Evolutionary conservation across 2,888 invertebrate species (phyloP).

Genomic region (Spodoptera littoralis): DNA sequence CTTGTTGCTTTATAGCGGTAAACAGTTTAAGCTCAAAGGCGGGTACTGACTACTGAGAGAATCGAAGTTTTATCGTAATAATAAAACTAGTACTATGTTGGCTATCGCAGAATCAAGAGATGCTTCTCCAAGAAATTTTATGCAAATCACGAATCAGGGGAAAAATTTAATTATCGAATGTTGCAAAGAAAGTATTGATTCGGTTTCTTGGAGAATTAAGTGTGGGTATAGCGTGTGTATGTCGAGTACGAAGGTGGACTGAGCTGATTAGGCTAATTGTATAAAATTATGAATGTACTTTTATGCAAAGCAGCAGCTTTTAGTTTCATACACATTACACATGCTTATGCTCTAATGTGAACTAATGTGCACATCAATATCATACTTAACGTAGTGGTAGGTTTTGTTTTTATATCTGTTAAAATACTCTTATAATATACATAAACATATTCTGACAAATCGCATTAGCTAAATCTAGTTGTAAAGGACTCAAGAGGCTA

Average conservation of each 20-base stretch:
- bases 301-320: slow-evolving; percentile 11
- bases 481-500: no score
- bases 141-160: slow-evolving; percentile 9
- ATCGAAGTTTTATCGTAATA: slow-evolving; percentile 44
- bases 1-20: slow-evolving; percentile 38
- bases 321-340: background rate
- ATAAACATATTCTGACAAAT: no score
- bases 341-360: no score
- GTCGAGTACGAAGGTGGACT: slow-evolving; percentile 9
- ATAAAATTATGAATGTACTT: slow-evolving; percentile 15
- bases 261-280: slow-evolving; percentile 15
- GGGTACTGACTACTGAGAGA: slow-evolving; percentile 9
- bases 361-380: no score
- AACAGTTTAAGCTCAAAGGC: slow-evolving; percentile 41
- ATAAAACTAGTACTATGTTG: slow-evolving; percentile 38
- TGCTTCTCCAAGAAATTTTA: slow-evolving; percentile 13
- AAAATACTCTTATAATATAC: no score
- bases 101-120: slow-evolving; percentile 25
- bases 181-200: slow-evolving; percentile 49
- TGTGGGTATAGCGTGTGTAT: slow-evolving; percentile 25
- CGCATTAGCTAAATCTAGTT: no score
- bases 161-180: slow-evolving; percentile 40
- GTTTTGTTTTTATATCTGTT: no score
- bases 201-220: slow-evolving; percentile 48
- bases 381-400: no score